Evolutionary conservation across 2,113 vertebrate species (phyloP).

Genomic region (Actenoides hombroni): DNA sequence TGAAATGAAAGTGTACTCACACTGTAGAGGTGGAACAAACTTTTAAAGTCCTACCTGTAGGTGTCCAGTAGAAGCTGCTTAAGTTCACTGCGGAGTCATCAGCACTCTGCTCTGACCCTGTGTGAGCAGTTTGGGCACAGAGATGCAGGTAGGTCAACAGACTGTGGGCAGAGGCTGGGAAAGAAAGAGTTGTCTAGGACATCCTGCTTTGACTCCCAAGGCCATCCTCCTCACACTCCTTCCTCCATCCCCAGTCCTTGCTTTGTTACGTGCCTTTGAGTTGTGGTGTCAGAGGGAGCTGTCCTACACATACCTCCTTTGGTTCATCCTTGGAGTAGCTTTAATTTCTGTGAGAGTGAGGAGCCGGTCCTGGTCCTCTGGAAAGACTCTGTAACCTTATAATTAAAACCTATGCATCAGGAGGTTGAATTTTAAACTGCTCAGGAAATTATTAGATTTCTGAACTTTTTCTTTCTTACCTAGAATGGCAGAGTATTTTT

Average conservation of each 20-base stretch:
- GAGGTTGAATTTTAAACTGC: not conserved
- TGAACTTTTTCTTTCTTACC: not conserved
- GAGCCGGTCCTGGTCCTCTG: not conserved
- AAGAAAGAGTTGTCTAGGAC: not conserved
- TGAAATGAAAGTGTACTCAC: not conserved
- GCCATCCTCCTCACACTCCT: not conserved
- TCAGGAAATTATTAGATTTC: not conserved
- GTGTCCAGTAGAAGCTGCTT: not conserved
- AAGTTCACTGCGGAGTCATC: not conserved
- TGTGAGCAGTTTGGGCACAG: not conserved
- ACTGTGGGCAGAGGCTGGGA: not conserved
- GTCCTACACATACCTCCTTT: not conserved
- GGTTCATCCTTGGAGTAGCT: not conserved
- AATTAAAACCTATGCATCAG: not conserved
- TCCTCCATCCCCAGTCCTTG: not conserved
- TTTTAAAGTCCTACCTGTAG: not conserved
- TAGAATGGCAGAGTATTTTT: not conserved
- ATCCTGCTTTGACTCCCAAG: fast-evolving
- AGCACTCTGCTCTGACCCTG: not conserved
- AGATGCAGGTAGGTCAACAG: not conserved
- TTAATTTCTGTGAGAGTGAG: not conserved
- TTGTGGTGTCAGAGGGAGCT: not conserved
- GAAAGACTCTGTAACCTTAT: not conserved
- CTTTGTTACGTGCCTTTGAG: not conserved
- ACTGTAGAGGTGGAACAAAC: not conserved